Conservation (phyloP, 2,113 vertebrate species). For the Apteryx mantelli region DNA sequence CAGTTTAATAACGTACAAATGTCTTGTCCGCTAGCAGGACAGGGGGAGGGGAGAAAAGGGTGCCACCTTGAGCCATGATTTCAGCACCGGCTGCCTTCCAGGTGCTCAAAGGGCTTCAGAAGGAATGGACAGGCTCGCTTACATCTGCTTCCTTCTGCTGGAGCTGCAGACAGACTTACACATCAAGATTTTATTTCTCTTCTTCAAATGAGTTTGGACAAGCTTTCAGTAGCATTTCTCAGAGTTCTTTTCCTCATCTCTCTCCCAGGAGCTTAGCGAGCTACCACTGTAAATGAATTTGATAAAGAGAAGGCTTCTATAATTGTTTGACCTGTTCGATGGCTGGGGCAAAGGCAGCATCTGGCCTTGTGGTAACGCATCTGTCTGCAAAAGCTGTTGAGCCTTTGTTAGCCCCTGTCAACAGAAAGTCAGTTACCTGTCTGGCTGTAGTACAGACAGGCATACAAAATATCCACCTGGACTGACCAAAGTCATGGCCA, state of each 20-base stretch:
- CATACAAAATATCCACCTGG: not conserved
- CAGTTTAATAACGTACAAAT: not conserved
- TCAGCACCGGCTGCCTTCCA: conserved; percentile 60
- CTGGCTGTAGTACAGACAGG: not conserved
- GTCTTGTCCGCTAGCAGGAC: not conserved
- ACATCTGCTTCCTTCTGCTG: conserved; percentile 56
- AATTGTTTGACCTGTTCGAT: not conserved
- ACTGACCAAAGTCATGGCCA: not conserved
- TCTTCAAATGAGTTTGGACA: not conserved
- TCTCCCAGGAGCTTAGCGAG: not conserved
- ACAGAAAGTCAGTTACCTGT: not conserved
- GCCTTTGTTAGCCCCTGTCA: not conserved
- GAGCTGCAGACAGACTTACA: not conserved
- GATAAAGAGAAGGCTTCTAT: not conserved
- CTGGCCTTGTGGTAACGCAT: not conserved
- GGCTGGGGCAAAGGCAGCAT: not conserved
- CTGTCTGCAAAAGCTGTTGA: not conserved
- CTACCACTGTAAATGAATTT: not conserved
- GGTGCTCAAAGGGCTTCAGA: conserved; percentile 8
- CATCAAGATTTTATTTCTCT: not conserved
- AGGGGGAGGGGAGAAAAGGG: not conserved
- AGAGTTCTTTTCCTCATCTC: not conserved
- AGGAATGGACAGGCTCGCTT: not conserved
- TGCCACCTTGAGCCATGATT: conserved; percentile 2
- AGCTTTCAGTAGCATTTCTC: not conserved